Base-by-base conservation (phyloP, 2,888 invertebrate genomes). In the Acrocyrtus sp. region DNA sequence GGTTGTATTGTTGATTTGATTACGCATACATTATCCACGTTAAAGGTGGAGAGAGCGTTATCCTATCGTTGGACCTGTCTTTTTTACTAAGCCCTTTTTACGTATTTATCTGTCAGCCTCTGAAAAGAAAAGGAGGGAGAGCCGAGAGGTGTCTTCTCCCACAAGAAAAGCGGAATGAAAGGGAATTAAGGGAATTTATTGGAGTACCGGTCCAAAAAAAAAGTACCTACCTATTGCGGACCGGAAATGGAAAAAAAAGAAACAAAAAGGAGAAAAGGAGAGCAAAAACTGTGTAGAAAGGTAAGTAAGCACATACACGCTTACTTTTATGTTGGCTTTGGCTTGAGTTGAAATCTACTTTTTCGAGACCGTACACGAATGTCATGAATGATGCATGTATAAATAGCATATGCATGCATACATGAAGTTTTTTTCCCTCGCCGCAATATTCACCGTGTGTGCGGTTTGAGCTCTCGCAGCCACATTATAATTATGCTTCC, bases 181-280 rank as follows among this genome's bases (percentile, higher is more conserved):
- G 51, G 57, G 63, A 63, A 45, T 62, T 51, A 47, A 61, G 50
- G 65, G 39, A 63, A 48, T 45, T 61, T 69, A 69, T 61, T 50
- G 48, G 27, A 57, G 70, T 56, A 62, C 56, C 70, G 62, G 70
- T 62, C 61, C 47, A 56, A 62, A n/a, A n/a, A n/a, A n/a, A n/a
- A n/a, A n/a, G n/a, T n/a, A n/a, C n/a, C n/a, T n/a, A n/a, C n/a
- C n/a, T n/a, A 62, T 26, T 29, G 50, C 50, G 57, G 62, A 70
- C 70, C 70, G 70, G 70, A 70, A 70, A 70, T 62, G 62, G 57
- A 45, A 70, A 51, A 27, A 43, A 70, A 70, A 69, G 62, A 34
- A 12, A 15, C 19, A 50, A 15, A 24, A 26, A 48, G 21, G 22
- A 8, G 50, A 50, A 50, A 10, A 50, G 12, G 6, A n/a, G 21